Base-by-base conservation (phyloP, 2,797 vertebrate species). In the Scolopax bukidnonensis region DNA sequence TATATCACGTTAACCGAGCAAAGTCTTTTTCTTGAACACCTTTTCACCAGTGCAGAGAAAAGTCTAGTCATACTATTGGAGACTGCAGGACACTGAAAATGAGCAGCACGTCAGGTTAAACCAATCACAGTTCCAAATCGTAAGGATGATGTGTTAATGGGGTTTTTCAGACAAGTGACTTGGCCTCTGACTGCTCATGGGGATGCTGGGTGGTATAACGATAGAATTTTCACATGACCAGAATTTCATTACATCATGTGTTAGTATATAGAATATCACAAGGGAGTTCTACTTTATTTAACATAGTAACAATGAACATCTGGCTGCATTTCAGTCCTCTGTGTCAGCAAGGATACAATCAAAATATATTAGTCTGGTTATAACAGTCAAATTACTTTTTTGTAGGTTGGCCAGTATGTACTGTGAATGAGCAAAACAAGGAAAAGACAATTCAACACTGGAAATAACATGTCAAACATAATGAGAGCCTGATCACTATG, bases 391-490 rank as follows among this genome's bases (percentile, higher is more conserved):
- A 93, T 95, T 90, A 91, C 23, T 11, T 76, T 90, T 78, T 89
- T 93, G 85, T 94, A 91, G 83, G 60, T 68, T 90, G 76, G 91
- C 96, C 92, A 96, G 74, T 78, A 38, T 48, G 45, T 25, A 73
- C 90, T 2, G 1, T 68, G 92, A 93, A 84, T 81, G 94, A 96
- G 63, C 27, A 67, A 92, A 95, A 70, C 76, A 95, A 94, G 90
- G 87, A 90, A 93, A 95, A 90, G 89, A 74, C 69, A 95, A 70
- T 47, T 81, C 69, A 61, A 60, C 67, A 92, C 69, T 86, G 93
- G 82, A 92, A 95, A 94, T 81, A 96, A 95, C 95, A 95, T 82
- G 94, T 96, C 95, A 97, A 95, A 95, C 51, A 91, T 86, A 93
- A 93, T 95, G 74, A 92, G n/a, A 90, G 36, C 41, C 70, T 89